Conservation (phyloP, 2,113 vertebrate genomes). For the Oxyura jamaicensis region DNA sequence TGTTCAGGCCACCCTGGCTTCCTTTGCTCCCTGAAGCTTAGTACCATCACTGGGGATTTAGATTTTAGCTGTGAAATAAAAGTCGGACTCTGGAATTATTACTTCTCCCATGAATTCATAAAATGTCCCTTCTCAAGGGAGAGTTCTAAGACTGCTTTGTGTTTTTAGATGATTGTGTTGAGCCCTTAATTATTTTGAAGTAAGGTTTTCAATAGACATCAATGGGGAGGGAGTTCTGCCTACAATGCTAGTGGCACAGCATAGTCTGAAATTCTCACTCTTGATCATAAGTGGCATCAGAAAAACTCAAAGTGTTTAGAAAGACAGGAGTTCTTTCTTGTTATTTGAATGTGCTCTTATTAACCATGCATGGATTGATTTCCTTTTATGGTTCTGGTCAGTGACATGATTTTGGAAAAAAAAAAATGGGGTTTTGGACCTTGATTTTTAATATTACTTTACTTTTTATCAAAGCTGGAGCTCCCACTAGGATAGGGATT, state of each 20-base stretch:
- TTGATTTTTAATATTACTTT: slow-evolving; percentile 11
- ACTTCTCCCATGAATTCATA: neutral
- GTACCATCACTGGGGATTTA: neutral
- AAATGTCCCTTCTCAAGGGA: neutral
- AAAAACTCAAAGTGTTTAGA: neutral
- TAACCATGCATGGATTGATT: slow-evolving; percentile 42
- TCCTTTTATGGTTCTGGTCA: neutral
- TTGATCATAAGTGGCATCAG: neutral
- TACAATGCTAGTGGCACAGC: neutral
- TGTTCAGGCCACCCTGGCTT: fast-evolving
- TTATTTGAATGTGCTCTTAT: slow-evolving; percentile 40
- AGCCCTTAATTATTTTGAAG: slow-evolving; percentile 30
- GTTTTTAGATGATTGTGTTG: slow-evolving; percentile 11
- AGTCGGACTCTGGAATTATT: slow-evolving; percentile 26
- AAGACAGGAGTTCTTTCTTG: neutral
- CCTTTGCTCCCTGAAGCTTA: neutral
- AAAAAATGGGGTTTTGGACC: neutral
- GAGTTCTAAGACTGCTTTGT: slow-evolving; percentile 39
- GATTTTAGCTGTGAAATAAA: slow-evolving; percentile 39
- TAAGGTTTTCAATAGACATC: slow-evolving; percentile 5
- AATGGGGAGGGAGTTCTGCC: slow-evolving; percentile 7
- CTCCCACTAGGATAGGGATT: slow-evolving; percentile 13
- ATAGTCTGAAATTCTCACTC: slow-evolving; percentile 17
- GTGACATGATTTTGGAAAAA: slow-evolving; percentile 30
- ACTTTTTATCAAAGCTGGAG: slow-evolving; percentile 28